A percentile compares a stretch with the other conserved stretches of the same genome.
These are phyloP conservation scores for Porites cylindrica DNA, from an alignment of 92 coral and sea anemone genomes.

Conservation along the genomic window DNA sequence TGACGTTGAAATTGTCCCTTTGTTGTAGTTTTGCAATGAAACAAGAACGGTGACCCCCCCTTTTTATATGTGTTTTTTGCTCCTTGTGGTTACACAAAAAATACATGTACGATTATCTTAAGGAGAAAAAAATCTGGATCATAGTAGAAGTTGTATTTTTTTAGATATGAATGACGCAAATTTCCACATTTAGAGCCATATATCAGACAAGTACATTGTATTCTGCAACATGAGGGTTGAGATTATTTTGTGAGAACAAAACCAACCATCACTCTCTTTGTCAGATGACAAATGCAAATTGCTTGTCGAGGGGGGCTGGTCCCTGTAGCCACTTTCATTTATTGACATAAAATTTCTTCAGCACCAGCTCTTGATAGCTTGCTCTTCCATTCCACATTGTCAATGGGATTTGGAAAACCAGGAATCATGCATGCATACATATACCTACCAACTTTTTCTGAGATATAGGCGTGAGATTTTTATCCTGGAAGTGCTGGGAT, in stretches of 20 bases:
- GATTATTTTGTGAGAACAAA: background rate
- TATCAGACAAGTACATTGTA: no score
- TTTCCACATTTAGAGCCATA: no score
- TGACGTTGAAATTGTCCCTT: background rate
- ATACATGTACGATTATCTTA: no score
- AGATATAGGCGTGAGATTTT: no score
- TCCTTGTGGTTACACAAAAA: no score
- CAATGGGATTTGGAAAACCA: slow-evolving; percentile 93
- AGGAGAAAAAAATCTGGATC: no score
- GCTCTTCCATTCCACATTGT: slow-evolving; percentile 78
- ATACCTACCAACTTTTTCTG: no score
- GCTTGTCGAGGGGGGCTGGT: slow-evolving; percentile 69
- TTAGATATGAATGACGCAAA: no score
- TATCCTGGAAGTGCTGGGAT: no score
- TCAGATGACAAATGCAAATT: slow-evolving; percentile 66
- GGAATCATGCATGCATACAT: slow-evolving; percentile 93
- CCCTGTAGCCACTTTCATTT: slow-evolving; percentile 73
- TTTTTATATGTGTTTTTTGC: no score
- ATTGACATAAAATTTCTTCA: slow-evolving; percentile 79
- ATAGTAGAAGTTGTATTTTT: no score
- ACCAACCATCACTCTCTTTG: slow-evolving; percentile 82
- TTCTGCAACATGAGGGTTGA: background rate
- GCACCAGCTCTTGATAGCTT: slow-evolving; percentile 74
- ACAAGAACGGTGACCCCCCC: no score
- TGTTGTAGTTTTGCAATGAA: background rate